Evolutionary conservation across 2,888 invertebrate species (phyloP).

Genomic region (Agrypnus murinus): DNA sequence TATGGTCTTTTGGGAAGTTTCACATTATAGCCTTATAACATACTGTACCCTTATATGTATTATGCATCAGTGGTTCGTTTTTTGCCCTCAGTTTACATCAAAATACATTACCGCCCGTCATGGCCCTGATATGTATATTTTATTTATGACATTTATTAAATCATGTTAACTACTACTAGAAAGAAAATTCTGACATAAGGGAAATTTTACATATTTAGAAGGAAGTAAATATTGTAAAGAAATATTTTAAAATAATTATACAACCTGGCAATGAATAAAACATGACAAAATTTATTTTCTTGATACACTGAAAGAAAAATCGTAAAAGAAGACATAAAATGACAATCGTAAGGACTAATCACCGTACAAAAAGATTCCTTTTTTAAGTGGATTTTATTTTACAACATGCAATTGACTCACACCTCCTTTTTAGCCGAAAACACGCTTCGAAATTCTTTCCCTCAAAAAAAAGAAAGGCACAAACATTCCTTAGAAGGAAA

Average conservation of each 20-base stretch:
- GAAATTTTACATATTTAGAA: too few species aligned
- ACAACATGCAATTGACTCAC: slow-evolving; percentile 8
- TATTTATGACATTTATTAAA: slow-evolving; percentile 18
- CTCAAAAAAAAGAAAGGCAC: background rate
- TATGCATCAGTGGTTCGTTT: slow-evolving; percentile 21
- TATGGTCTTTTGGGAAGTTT: slow-evolving; percentile 31
- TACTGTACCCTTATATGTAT: slow-evolving; percentile 8
- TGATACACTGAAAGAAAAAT: background rate
- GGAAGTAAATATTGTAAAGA: too few species aligned
- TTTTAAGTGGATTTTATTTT: background rate
- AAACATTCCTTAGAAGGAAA: background rate
- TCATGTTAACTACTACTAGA: too few species aligned
- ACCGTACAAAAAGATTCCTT: slow-evolving; percentile 8
- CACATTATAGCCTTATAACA: slow-evolving; percentile 13
- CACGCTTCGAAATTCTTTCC: slow-evolving; percentile 8
- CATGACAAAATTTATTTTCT: background rate
- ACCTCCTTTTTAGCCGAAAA: background rate
- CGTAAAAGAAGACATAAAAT: slow-evolving; percentile 1
- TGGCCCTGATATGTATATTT: slow-evolving; percentile 9
- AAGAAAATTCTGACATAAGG: too few species aligned
- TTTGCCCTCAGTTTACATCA: slow-evolving; percentile 5
- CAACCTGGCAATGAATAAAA: too few species aligned
- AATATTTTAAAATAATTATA: too few species aligned
- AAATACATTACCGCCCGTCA: slow-evolving; percentile 23
- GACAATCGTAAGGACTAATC: slow-evolving; percentile 4